Evolutionary conservation across 1,140 invertebrate genomes (phyloP).

Genomic region (Leucophenga varia): DNA sequence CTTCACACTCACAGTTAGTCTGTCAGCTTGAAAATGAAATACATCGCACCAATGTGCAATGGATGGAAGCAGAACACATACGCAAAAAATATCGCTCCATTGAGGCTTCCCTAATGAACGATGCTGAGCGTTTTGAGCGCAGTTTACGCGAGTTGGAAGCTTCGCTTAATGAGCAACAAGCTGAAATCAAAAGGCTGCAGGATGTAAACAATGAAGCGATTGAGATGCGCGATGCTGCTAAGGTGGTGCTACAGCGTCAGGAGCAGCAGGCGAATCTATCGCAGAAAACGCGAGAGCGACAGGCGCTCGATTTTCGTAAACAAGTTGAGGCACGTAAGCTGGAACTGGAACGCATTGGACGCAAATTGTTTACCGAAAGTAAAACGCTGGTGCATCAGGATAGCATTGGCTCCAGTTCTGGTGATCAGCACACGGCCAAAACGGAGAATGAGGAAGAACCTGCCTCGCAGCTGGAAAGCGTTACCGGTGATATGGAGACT

Average conservation of each 20-base stretch:
- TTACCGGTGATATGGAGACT: slow-evolving; percentile 63
- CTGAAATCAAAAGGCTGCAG: slow-evolving; percentile 71
- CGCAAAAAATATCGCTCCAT: slow-evolving; percentile 75
- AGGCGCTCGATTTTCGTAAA: slow-evolving; percentile 65
- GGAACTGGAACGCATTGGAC: slow-evolving; percentile 71
- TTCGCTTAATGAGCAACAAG: slow-evolving; percentile 65
- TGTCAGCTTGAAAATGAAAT: slow-evolving; percentile 74
- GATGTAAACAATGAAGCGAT: slow-evolving; percentile 67
- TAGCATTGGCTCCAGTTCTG: slow-evolving; percentile 58
- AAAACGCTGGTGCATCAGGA: slow-evolving; percentile 59
- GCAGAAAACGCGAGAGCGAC: slow-evolving; percentile 64
- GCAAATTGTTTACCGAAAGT: slow-evolving; percentile 65
- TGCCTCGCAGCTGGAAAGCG: slow-evolving; percentile 41
- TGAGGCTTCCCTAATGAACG: slow-evolving; percentile 67
- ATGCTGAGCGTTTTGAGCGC: slow-evolving; percentile 72
- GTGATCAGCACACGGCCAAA: slow-evolving; percentile 57
- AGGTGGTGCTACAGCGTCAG: slow-evolving; percentile 65
- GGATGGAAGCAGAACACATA: slow-evolving; percentile 76
- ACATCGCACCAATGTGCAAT: slow-evolving; percentile 74
- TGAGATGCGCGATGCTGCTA: slow-evolving; percentile 67
- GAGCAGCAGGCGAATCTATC: slow-evolving; percentile 67
- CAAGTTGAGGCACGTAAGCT: slow-evolving; percentile 68
- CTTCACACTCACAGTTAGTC: slow-evolving; percentile 61
- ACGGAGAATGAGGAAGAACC: slow-evolving; percentile 58
- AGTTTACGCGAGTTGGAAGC: slow-evolving; percentile 69